Evolutionary conservation across 2,888 invertebrate genomes (phyloP), one percentile per base, ranked within the genome.

Genomic region (Nephrotoma flavescens): DNA sequence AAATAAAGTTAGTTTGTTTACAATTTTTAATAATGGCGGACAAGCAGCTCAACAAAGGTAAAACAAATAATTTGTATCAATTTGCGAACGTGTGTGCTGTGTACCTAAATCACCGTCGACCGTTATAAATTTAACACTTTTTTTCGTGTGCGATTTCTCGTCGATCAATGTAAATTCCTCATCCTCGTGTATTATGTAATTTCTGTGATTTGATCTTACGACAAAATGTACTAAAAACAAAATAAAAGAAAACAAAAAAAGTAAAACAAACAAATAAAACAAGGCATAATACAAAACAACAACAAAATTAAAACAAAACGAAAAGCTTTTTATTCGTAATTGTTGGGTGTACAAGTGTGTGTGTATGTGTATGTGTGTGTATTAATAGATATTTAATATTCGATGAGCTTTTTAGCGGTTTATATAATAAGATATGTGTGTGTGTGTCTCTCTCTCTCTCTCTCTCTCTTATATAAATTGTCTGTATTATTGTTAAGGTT

Each of bases 161-260:
- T 84, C 42, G 41, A 84, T n/a, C 41, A 42, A 84, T 84, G 84
- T 84, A 42, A 84, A 84, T 42, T 84, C 84, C 42, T 84, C 84
- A 84, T 84, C 84, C 15, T 84, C 84, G 41, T 42, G 41, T 84
- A 84, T 84, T 42, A 84, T 84, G 84, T 84, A 84, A 42, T 84
- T 84, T 42, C 42, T 84, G 42, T 84, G 42, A 6, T 84, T 84
- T 84, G 84, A 42, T 84, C 84, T 84, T 42, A 84, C 41, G 42
- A 84, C 41, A 84, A 84, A 42, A 42, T 42, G 41, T 42, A 84
- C 84, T 84, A 84, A 84, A 84, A 84, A 42, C 41, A 84, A 84
- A 84, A 84, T 42, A 84, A 84, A 84, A 84, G 42, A 41, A 84
- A 84, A 84, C 41, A 42, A 84, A 84, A 84, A 84, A 84, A 84